Base-by-base conservation (phyloP, 2,113 vertebrate genomes). In the Malurus melanocephalus region DNA sequence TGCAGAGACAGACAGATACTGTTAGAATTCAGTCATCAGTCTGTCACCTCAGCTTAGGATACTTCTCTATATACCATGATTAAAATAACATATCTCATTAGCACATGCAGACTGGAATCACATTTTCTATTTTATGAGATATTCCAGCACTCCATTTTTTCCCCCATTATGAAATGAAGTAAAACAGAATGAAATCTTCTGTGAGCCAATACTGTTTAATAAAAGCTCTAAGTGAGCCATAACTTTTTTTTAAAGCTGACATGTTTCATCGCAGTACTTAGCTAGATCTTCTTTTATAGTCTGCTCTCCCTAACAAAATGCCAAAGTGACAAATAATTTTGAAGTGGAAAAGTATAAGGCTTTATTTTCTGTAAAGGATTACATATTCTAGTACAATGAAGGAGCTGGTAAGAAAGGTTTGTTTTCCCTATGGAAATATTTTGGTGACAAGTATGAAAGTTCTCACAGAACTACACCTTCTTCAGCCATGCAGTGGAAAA, bases 71-170 rank as follows among this genome's bases (percentile, higher is more conserved):
- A 61, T 60, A 65, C 42, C 28, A 16, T 56, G 32, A 84, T 80
- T 87, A 74, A 89, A 94, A 73, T 87, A 93, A 51, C 52, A n/a
- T 76, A 13, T 56, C 76, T 88, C 32, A 62, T 93, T 80, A 95
- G 53, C 53, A 89, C 55, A 87, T 84, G 66, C 45, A 76, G 71
- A 43, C 45, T 79, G 55, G 80, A 93, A 76, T 22, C 24, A 48
- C 8, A 4, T 69, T 85, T 94, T 87, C 62, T 59, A 7, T 64
- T 83, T 89, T 48, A 71, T 65, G 55, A 59, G 46, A 20, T 62
- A 52, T 59, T 90, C 27, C 45, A 65, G 51, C 26, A 35, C n/a
- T 72, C 8, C 2, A 0, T n/a, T 62, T 83, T 85, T 52, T 33
- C 4, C 4, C 18, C 14, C n/a, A 12, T 65, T 62, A 65, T 42